These are phyloP conservation scores for Melanophora roralis DNA, from an alignment of 2,888 invertebrate species.

Conservation along the genomic window DNA sequence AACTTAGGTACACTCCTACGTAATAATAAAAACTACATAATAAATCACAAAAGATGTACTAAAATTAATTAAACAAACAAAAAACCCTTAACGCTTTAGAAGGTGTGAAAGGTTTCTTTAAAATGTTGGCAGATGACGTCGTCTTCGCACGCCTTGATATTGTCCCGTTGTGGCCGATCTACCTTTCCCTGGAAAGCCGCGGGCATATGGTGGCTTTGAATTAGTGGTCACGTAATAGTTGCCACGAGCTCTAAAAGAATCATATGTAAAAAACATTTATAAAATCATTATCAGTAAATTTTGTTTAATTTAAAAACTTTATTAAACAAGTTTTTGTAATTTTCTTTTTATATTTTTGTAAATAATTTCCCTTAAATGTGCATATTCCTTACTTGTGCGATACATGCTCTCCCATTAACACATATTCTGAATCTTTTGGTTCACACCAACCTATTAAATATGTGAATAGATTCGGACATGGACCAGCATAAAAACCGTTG, in stretches of 20 bases:
- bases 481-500: conserved; percentile 90
- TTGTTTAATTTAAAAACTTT: neutral
- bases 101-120: neutral
- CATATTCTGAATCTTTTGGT: conserved; percentile 87
- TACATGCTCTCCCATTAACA: conserved; percentile 91
- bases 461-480: conserved; percentile 88
- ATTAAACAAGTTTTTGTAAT: neutral
- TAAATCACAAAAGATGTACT: conserved; percentile 54
- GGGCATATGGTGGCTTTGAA: conserved; percentile 89
- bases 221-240: conserved; percentile 92
- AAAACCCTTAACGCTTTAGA: neutral
- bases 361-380: neutral
- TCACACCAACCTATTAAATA: conserved; percentile 91
- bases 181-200: conserved; percentile 85
- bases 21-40: conserved; percentile 40
- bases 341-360: neutral
- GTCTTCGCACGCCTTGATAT: conserved; percentile 73
- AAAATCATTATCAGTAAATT: neutral
- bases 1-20: conserved; percentile 21
- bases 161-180: conserved; percentile 71
- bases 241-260: conserved; percentile 87
- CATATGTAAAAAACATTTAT: no score
- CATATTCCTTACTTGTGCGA: conserved; percentile 83
- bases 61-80: conserved; percentile 24
- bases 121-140: conserved; percentile 53